Conservation (phyloP, 1,140 invertebrate species). For the Ruditapes philippinarum region DNA sequence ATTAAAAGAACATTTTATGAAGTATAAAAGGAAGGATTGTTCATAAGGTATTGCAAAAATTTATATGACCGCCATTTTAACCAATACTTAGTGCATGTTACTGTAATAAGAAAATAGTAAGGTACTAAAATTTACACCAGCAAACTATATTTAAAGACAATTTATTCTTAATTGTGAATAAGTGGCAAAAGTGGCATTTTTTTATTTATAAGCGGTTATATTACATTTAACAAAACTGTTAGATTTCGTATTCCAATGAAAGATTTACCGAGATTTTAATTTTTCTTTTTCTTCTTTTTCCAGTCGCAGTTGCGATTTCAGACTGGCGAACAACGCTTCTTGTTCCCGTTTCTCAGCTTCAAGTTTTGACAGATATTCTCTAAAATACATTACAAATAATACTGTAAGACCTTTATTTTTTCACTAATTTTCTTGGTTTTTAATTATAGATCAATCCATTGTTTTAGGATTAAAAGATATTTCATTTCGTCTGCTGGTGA, state of each 20-base stretch:
- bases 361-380: slow-evolving; percentile 41
- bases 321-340: background rate
- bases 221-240: background rate
- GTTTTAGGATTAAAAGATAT: no score
- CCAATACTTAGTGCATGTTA: background rate
- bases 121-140: background rate
- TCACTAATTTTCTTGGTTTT: no score
- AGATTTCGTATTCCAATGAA: background rate
- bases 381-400: no score
- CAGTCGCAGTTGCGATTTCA: background rate
- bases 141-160: background rate
- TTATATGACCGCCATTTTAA: no score
- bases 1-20: no score
- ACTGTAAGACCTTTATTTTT: no score
- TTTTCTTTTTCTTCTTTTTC: slow-evolving; percentile 48
- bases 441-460: no score
- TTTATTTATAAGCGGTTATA: background rate
- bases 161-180: background rate
- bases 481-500: no score
- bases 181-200: background rate
- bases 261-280: background rate
- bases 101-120: background rate
- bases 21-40: no score
- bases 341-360: slow-evolving; percentile 50
- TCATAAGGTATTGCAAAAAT: no score